Evolutionary conservation across 2,113 vertebrate genomes (phyloP).

Genomic region (Rattus rattus): DNA sequence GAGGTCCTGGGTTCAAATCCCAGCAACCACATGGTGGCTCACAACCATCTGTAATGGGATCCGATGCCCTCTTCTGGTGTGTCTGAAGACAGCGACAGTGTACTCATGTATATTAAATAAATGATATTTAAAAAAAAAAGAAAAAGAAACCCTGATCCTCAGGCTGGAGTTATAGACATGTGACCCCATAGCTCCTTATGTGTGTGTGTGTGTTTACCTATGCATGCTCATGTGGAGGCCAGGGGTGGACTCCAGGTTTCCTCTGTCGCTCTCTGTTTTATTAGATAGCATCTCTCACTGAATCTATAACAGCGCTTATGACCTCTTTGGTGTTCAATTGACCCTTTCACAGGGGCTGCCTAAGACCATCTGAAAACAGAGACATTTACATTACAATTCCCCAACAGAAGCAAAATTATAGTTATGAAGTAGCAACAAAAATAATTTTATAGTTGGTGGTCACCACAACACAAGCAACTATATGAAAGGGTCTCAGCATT

Average conservation of each 20-base stretch:
- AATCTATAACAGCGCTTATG: not conserved
- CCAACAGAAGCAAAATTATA: not conserved
- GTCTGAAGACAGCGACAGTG: too few species aligned
- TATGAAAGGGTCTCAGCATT: not conserved
- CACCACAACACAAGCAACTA: not conserved
- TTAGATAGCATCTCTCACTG: not conserved
- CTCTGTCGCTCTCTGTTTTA: not conserved
- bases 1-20: too few species aligned
- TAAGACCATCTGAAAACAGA: too few species aligned
- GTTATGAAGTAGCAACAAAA: not conserved
- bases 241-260: not conserved
- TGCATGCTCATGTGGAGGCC: not conserved
- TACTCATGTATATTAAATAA: too few species aligned
- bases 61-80: too few species aligned
- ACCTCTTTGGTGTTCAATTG: not conserved
- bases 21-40: too few species aligned
- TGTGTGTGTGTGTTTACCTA: not conserved
- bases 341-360: too few species aligned
- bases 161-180: not conserved
- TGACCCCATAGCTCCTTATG: not conserved
- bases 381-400: too few species aligned
- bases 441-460: not conserved
- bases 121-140: too few species aligned
- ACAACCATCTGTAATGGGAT: too few species aligned
- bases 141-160: not conserved